Evolutionary conservation across 2,888 invertebrate genomes (phyloP), one percentile per base, ranked within the genome.

Genomic region (Zaprionus obscuricornis): DNA sequence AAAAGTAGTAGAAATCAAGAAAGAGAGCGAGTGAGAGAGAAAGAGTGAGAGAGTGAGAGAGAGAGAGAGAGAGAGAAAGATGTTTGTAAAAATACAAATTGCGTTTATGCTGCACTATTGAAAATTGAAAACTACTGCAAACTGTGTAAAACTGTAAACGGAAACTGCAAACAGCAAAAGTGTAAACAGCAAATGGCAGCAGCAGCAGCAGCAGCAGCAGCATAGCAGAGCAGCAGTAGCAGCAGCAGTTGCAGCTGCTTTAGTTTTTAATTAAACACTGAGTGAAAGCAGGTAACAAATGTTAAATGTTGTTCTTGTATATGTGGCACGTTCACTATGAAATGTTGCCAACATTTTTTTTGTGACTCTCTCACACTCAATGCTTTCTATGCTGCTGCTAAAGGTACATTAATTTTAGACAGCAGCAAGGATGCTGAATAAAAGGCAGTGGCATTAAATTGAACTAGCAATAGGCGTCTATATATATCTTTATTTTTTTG

Each of bases 191-290:
- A 74, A 64, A 65, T 56, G 63, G 45, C 47, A 47, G 29, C 27
- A n/a, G 42, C 26, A 55, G 58, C 56, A n/a, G n/a, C n/a, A n/a
- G n/a, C n/a, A n/a, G n/a, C n/a, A n/a, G n/a, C n/a, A n/a, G n/a
- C n/a, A n/a, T n/a, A n/a, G n/a, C n/a, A n/a, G n/a, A n/a, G n/a
- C n/a, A n/a, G n/a, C n/a, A n/a, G n/a, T n/a, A n/a, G n/a, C n/a
- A n/a, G 45, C 47, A 47, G 29, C 27, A n/a, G 42, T 22, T 51
- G 58, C 56, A 60, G 70, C 60, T 75, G 65, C 65, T 67, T 77
- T 79, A 66, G 67, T 71, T 75, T 78, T 78, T 81, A 78, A 78
- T 78, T 78, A 78, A 78, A 78, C 71, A 64, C 59, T 60, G 51
- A 52, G 37, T n/a, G n/a, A n/a, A n/a, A n/a, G 39, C 54, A 52